Percentiles rank a stretch among this genome's conserved stretches.
These are phyloP conservation scores for Heterohyrax brucei DNA, from an alignment of 2,797 vertebrate species.

Conservation along the genomic window DNA sequence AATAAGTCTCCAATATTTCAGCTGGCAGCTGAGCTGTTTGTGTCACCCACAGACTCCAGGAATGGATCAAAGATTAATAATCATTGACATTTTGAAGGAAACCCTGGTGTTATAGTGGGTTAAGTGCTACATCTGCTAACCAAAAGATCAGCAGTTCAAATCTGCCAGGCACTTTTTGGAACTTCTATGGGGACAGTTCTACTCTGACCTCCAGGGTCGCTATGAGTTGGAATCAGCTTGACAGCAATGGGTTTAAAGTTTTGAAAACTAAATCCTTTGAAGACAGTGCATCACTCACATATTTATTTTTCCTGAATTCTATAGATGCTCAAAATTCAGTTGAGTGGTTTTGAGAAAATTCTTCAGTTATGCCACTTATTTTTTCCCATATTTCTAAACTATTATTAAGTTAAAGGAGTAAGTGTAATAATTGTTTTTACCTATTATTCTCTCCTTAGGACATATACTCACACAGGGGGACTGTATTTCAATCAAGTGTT, in stretches of 20 bases:
- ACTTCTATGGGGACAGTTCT: too few relatives aligned
- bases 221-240: too few relatives aligned
- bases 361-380: not conserved
- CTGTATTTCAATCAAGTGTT: not conserved
- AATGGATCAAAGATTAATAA: not conserved
- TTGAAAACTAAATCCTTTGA: slow-evolving; percentile 23
- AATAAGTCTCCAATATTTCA: not conserved
- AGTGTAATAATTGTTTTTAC: slow-evolving; percentile 15
- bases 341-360: slow-evolving; percentile 46
- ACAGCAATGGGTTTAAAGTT: not conserved
- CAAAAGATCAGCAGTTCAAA: too few relatives aligned
- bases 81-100: not conserved
- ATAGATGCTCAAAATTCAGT: slow-evolving; percentile 5
- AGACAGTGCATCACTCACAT: not conserved
- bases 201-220: too few relatives aligned
- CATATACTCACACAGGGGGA: not conserved
- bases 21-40: not conserved
- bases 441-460: not conserved
- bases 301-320: not conserved
- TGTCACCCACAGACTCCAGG: not conserved
- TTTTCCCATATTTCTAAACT: not conserved
- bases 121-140: too few relatives aligned
- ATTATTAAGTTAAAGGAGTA: slow-evolving; percentile 44
- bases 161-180: too few relatives aligned
- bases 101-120: too few relatives aligned